A percentile compares a stretch with the other conserved stretches of the same genome.
phyloP scores from a whole-genome alignment of 1,140 invertebrate genomes.

The Drosophila sp. region DNA sequence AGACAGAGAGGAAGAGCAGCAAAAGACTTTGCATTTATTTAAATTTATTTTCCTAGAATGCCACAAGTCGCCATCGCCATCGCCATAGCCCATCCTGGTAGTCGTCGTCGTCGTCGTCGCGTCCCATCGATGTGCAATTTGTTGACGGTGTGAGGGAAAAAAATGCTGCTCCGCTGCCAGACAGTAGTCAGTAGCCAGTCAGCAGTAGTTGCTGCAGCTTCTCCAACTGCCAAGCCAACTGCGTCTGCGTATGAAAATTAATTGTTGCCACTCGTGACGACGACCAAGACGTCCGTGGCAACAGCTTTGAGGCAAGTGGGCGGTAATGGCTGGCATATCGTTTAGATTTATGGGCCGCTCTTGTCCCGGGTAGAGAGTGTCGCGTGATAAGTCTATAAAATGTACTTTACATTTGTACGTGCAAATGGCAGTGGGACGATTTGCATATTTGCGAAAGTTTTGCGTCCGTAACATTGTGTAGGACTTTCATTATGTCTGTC shows the following conservation, averaged over 20 bases:
- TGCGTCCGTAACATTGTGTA: constrained; percentile 46
- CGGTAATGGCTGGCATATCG: constrained; percentile 70
- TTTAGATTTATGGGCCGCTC: constrained; percentile 73
- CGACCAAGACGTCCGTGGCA: constrained; percentile 35
- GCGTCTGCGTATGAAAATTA: constrained; percentile 80
- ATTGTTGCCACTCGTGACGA: constrained; percentile 80
- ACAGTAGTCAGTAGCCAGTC: constrained; percentile 29
- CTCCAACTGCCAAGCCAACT: constrained; percentile 37
- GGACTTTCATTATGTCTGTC: constrained; percentile 61
- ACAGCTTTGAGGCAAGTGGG: constrained; percentile 43
- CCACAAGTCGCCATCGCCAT: constrained; percentile 67
- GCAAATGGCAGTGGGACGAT: constrained; percentile 75
- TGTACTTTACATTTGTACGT: constrained; percentile 74
- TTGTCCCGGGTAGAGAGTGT: constrained; percentile 47
- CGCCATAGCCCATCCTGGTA: not conserved
- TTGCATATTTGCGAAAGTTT: constrained; percentile 73
- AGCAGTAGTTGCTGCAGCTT: constrained; percentile 17
- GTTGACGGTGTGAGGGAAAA: constrained; percentile 50
- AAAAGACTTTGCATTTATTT: constrained; percentile 65
- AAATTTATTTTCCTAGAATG: constrained; percentile 81
- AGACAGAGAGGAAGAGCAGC: not conserved
- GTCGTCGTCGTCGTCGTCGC: constrained; percentile 46
- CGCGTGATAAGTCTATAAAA: constrained; percentile 80
- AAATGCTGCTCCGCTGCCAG: constrained; percentile 42
- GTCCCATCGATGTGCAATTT: constrained; percentile 75